A percentile compares a stretch with the other conserved stretches of the same genome.
These are phyloP conservation scores for Pseudococcus longispinus DNA, from an alignment of 2,888 invertebrate genomes.

Conservation along the genomic window DNA sequence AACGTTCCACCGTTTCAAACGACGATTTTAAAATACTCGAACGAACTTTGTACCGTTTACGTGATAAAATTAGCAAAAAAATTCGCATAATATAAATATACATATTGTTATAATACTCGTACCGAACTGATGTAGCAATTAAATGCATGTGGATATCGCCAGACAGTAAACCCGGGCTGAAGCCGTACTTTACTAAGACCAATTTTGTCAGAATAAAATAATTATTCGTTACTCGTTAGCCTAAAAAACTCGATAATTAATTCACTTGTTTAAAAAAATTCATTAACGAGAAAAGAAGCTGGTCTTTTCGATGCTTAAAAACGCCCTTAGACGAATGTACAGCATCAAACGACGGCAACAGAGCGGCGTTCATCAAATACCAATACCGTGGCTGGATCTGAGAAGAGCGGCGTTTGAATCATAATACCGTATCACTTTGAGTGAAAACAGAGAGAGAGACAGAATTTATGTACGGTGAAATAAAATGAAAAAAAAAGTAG, in stretches of 20 bases:
- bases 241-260: slow-evolving; percentile 23
- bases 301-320: slow-evolving; percentile 17
- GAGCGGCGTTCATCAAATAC: slow-evolving; percentile 30
- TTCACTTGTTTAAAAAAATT: slow-evolving; percentile 20
- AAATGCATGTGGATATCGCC: slow-evolving; percentile 48
- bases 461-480: slow-evolving; percentile 23
- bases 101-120: slow-evolving; percentile 46
- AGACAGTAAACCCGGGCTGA: slow-evolving; percentile 25
- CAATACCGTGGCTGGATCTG: slow-evolving; percentile 21
- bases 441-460: slow-evolving; percentile 42
- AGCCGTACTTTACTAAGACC: neutral
- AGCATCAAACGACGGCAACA: slow-evolving; percentile 43
- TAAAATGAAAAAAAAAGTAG: slow-evolving; percentile 35
- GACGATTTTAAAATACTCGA: neutral
- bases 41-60: neutral
- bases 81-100: slow-evolving; percentile 33
- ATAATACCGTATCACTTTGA: slow-evolving; percentile 42
- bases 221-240: neutral
- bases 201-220: neutral
- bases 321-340: slow-evolving; percentile 35
- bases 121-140: slow-evolving; percentile 53
- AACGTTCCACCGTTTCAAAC: neutral
- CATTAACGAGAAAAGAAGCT: neutral
- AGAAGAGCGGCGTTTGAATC: slow-evolving; percentile 13
- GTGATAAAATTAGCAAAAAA: slow-evolving; percentile 27